Percentiles rank a stretch among this genome's conserved stretches.
Conservation (phyloP, 2,888 invertebrate species). For the Gastrophysa polygoni region DNA sequence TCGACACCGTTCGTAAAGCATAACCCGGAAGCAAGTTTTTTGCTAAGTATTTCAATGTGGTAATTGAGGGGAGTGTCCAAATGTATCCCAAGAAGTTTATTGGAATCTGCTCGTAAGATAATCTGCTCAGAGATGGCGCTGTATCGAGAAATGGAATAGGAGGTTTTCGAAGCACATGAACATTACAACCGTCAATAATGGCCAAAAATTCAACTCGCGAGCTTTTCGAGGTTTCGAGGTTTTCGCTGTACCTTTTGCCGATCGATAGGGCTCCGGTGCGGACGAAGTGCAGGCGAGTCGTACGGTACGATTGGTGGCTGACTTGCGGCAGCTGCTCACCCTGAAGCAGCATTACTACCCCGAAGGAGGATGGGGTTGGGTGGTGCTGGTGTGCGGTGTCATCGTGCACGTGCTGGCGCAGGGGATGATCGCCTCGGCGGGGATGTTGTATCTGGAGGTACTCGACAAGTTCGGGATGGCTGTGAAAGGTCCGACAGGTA, state of each 20-base stretch:
- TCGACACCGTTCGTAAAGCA: no score
- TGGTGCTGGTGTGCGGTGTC: conserved; percentile 74
- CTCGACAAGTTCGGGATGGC: conserved; percentile 62
- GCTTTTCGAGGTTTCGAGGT: no score
- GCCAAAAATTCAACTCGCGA: not conserved
- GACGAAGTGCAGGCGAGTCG: conserved; percentile 63
- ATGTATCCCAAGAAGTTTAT: no score
- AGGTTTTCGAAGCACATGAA: no score
- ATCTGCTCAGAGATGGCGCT: no score
- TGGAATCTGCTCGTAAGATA: no score
- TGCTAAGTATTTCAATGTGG: no score
- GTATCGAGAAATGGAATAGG: no score
- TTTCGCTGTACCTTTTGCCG: no score
- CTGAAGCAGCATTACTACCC: conserved; percentile 84
- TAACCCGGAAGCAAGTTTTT: no score
- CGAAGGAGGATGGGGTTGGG: conserved; percentile 90
- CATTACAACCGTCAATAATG: no score
- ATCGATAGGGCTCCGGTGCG: conserved; percentile 49
- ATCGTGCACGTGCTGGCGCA: conserved; percentile 76
- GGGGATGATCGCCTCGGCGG: conserved; percentile 73
- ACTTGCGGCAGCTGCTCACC: conserved; percentile 66
- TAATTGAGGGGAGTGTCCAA: no score
- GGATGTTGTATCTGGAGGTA: conserved; percentile 58
- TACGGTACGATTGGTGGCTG: conserved; percentile 61
- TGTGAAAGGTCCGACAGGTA: conserved; percentile 70